Evolutionary conservation across 1,140 invertebrate species (phyloP), one percentile per base, ranked within the genome.

Genomic region (Trialeurodes vaporariorum): DNA sequence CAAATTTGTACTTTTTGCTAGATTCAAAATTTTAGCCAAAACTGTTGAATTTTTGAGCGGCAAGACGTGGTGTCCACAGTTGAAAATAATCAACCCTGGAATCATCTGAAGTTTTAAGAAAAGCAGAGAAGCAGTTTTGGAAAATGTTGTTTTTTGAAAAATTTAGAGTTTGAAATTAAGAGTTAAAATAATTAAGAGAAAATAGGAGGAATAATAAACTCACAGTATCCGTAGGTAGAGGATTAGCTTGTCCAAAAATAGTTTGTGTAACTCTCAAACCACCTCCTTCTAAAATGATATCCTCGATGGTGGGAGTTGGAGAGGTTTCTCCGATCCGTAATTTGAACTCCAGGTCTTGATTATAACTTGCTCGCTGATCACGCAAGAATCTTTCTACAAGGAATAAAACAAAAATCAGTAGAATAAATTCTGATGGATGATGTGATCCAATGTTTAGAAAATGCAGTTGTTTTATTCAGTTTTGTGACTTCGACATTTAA

Each of bases 351-450:
- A 99, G 76, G 68, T 92, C 84, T 73, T 96, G 93, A 79, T 98
- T 98, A 78, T 98, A 99, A 49, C 93, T 94, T 27, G 90, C 87
- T 69, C 94, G 81, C 75, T 97, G 94, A 80, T 98, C 94, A 0
- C 94, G 94, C 17, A 98, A 80, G 77, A 93, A 98, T 74, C 88
- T 85, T 65, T 87, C 90, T 87, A 74, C 68, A 78, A 76, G 69
- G 23, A 61, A 60, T n/a, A n/a, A n/a, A n/a, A n/a, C n/a, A n/a
- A n/a, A n/a, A n/a, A n/a, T n/a, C n/a, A n/a, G n/a, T n/a, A n/a
- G n/a, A n/a, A n/a, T n/a, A n/a, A n/a, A n/a, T n/a, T n/a, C n/a
- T n/a, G n/a, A n/a, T n/a, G n/a, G n/a, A n/a, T n/a, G n/a, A n/a
- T n/a, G n/a, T n/a, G n/a, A n/a, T n/a, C n/a, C n/a, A n/a, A n/a